phyloP scores from a whole-genome alignment of 1,140 invertebrate species.

The Calliopsis andreniformis region DNA sequence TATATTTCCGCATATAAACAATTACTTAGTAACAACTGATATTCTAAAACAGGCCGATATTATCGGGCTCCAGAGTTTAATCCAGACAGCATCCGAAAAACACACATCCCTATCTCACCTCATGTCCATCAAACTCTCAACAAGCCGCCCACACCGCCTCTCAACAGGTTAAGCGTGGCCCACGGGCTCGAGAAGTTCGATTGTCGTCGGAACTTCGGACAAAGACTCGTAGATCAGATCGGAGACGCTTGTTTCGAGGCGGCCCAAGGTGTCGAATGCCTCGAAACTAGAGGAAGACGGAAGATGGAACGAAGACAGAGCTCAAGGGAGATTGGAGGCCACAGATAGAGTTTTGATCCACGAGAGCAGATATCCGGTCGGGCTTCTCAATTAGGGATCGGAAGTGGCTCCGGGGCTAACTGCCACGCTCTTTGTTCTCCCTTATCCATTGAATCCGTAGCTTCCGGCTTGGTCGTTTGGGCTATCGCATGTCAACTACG shows the following conservation, averaged over 20 bases:
- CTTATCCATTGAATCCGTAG: constrained; percentile 20
- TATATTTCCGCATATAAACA: no score
- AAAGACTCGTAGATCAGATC: constrained; percentile 49
- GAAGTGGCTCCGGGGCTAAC: constrained; percentile 59
- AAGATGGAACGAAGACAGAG: constrained; percentile 32
- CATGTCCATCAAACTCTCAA: constrained; percentile 23
- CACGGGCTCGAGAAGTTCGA: constrained; percentile 13
- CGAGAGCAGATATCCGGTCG: constrained; percentile 53
- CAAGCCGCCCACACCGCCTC: constrained; percentile 7
- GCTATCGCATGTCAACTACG: constrained; percentile 57
- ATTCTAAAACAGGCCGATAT: no score
- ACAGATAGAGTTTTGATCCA: constrained; percentile 43
- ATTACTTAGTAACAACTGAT: no score
- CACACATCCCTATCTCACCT: no score
- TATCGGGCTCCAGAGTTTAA: background rate
- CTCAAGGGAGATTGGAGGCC: constrained; percentile 4
- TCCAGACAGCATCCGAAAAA: no score
- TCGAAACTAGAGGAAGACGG: constrained; percentile 1
- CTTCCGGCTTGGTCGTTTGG: constrained; percentile 30
- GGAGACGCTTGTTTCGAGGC: constrained; percentile 46
- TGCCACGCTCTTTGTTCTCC: constrained; percentile 58
- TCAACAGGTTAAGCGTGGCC: constrained; percentile 35
- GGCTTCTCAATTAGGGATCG: constrained; percentile 66
- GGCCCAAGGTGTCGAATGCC: constrained; percentile 46
- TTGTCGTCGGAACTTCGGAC: constrained; percentile 46